Evolutionary conservation across 2,888 invertebrate genomes (phyloP).

Genomic region (Auanema sp.): DNA sequence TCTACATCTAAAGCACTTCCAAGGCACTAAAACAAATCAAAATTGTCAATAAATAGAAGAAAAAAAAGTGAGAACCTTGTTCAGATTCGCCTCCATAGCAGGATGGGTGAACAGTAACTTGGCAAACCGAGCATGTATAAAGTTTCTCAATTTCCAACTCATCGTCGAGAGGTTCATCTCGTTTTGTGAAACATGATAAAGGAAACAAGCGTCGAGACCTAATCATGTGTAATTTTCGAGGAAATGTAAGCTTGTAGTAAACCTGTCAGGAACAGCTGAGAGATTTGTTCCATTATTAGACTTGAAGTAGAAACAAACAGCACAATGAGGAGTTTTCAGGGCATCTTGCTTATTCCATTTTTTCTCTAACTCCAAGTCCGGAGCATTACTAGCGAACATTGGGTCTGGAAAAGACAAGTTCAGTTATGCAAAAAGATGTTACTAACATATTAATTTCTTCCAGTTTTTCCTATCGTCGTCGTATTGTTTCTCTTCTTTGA

Average conservation of each 20-base stretch:
- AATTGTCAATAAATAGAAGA: not conserved
- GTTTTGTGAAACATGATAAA: no score
- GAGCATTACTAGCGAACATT: constrained; percentile 62
- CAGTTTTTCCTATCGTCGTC: constrained; percentile 3
- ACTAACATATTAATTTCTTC: not conserved
- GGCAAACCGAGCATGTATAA: constrained; percentile 69
- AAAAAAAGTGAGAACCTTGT: not conserved
- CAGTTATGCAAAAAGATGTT: no score
- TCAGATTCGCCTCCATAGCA: constrained; percentile 37
- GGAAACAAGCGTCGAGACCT: no score
- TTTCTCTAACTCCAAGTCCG: constrained; percentile 62
- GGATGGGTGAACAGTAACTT: constrained; percentile 71
- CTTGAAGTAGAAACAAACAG: no score
- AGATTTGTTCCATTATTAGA: no score
- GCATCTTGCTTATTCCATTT: constrained; percentile 19
- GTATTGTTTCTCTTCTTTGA: not conserved
- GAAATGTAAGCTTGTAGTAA: no score
- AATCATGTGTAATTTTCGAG: no score
- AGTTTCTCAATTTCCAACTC: constrained; percentile 62
- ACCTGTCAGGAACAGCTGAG: no score
- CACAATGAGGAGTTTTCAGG: constrained; percentile 66
- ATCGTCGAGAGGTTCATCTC: constrained; percentile 3
- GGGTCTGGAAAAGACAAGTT: constrained; percentile 20
- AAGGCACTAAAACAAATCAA: constrained; percentile 14
- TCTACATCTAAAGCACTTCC: constrained; percentile 48